These are phyloP conservation scores for Drosophila paranaensis DNA, from an alignment of 2,888 invertebrate genomes.

Conservation along the genomic window DNA sequence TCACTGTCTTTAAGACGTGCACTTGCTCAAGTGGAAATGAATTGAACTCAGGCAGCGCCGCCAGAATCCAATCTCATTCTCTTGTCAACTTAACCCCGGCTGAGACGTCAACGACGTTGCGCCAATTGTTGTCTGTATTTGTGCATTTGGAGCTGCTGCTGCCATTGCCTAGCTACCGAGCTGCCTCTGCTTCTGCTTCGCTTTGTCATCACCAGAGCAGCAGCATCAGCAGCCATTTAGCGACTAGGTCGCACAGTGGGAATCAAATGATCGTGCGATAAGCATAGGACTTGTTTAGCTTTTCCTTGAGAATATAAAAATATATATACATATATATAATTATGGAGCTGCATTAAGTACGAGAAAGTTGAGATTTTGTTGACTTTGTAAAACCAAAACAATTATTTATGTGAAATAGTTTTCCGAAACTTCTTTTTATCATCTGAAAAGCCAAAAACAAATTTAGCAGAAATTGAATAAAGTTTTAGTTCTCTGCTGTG, in stretches of 20 bases:
- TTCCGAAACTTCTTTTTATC: not conserved
- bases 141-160: slow-evolving; percentile 38
- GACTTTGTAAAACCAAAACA: not conserved
- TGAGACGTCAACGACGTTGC: slow-evolving; percentile 55
- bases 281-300: not conserved
- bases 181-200: slow-evolving; percentile 29
- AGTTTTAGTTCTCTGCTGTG: not conserved
- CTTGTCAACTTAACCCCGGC: slow-evolving; percentile 80
- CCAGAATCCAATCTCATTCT: slow-evolving; percentile 78
- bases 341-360: not conserved
- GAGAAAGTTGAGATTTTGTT: not conserved
- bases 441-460: not conserved
- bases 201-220: slow-evolving; percentile 58
- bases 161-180: slow-evolving; percentile 13
- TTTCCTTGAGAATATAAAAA: not conserved
- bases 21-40: slow-evolving; percentile 83
- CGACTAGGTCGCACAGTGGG: slow-evolving; percentile 61
- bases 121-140: slow-evolving; percentile 65
- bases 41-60: slow-evolving; percentile 77
- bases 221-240: slow-evolving; percentile 51
- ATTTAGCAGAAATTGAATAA: slow-evolving; percentile 3
- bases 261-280: slow-evolving; percentile 6
- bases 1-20: slow-evolving; percentile 71
- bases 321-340: not conserved
- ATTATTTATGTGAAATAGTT: not conserved